Percentiles rank a stretch among this genome's conserved stretches.
These are phyloP conservation scores for Rhegmatorhina hoffmannsi DNA, from an alignment of 2,113 vertebrate species.

Conservation along the genomic window DNA sequence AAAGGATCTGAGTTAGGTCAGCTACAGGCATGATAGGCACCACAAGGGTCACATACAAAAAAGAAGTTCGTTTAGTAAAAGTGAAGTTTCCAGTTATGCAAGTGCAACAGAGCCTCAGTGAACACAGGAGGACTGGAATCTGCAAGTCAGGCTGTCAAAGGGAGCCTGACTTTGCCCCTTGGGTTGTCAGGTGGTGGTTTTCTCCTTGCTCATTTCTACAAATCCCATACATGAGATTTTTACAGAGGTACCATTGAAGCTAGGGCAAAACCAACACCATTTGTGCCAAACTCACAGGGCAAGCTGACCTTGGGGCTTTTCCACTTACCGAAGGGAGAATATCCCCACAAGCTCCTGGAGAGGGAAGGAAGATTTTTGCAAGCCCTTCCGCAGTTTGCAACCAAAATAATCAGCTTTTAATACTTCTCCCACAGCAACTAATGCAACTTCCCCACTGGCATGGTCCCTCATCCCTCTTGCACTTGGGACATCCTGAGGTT, in stretches of 20 bases:
- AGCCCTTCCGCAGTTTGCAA: neutral
- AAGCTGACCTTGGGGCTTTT: neutral
- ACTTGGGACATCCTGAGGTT: neutral
- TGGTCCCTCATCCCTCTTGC: neutral
- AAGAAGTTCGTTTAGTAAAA: neutral
- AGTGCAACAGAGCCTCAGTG: neutral
- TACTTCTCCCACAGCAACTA: neutral
- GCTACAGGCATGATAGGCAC: neutral
- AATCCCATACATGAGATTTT: neutral
- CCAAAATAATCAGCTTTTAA: neutral
- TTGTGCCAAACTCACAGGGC: neutral
- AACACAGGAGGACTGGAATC: neutral
- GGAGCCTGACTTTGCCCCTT: neutral
- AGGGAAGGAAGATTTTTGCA: neutral
- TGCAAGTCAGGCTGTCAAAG: accelerated
- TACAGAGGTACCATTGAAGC: neutral
- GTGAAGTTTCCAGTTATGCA: neutral
- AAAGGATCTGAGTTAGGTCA: neutral
- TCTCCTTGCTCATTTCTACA: neutral
- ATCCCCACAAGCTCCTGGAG: neutral
- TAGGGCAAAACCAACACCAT: neutral
- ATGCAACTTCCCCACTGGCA: accelerated
- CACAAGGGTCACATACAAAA: neutral
- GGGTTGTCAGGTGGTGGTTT: neutral
- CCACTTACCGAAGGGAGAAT: neutral